A percentile compares a stretch with the other conserved stretches of the same genome.
Conservation (phyloP, 2,113 vertebrate species). For the Bucco capensis region DNA sequence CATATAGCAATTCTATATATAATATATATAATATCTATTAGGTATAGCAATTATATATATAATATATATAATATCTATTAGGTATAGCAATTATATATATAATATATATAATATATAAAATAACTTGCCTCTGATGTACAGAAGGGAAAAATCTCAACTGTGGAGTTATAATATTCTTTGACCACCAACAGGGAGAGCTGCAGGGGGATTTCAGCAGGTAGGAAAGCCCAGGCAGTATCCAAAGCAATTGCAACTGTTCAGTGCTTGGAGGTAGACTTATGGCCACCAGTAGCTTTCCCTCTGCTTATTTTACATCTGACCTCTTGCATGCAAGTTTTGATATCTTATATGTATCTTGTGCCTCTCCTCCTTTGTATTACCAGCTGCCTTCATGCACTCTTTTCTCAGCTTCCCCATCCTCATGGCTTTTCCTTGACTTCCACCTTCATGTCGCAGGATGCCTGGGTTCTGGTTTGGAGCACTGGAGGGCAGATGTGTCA, state of each 20-base stretch:
- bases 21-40: no score
- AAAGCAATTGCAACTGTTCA: background rate
- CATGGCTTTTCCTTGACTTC: background rate
- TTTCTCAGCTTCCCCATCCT: background rate
- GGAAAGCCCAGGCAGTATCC: background rate
- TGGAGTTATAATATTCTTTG: background rate
- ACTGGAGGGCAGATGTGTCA: background rate
- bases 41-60: no score
- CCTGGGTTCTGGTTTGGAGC: background rate
- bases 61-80: no score
- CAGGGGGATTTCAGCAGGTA: background rate
- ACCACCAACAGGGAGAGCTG: background rate
- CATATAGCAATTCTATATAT: no score
- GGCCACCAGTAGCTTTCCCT: background rate
- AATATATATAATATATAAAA: no score
- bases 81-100: no score
- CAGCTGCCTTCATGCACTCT: background rate
- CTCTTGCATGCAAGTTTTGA: background rate
- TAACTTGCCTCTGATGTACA: constrained; percentile 9
- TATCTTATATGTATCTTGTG: background rate
- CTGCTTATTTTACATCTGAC: background rate
- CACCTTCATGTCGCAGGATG: background rate
- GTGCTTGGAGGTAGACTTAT: background rate
- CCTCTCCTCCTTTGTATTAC: background rate
- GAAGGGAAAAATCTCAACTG: background rate